Evolutionary conservation across 2,888 invertebrate genomes (phyloP).

Genomic region (Mallateleia sp.): DNA sequence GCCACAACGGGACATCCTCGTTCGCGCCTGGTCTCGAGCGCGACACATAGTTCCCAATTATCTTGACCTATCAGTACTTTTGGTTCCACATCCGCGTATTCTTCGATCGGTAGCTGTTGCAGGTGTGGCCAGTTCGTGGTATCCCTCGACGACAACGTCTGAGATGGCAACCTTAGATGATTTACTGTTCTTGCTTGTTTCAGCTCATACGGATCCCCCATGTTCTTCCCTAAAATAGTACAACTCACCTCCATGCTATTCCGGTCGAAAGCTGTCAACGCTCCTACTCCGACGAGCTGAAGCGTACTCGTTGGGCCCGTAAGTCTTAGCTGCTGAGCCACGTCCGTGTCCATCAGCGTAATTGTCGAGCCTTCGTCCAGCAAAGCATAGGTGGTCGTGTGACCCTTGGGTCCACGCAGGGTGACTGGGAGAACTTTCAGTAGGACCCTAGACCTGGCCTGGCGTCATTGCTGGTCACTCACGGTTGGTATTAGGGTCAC

Average conservation of each 20-base stretch:
- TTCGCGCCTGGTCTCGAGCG: not conserved
- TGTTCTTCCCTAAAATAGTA: too few species aligned
- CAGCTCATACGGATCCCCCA: not conserved
- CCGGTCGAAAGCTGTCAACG: too few species aligned
- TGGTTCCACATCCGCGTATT: not conserved
- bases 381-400: not conserved
- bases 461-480: too few species aligned
- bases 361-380: not conserved
- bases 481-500: too few species aligned
- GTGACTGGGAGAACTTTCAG: not conserved
- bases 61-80: not conserved
- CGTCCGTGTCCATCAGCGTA: not conserved
- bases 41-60: not conserved
- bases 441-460: too few species aligned
- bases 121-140: not conserved
- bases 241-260: too few species aligned
- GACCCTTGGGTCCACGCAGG: not conserved
- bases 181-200: not conserved
- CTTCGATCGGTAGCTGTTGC: not conserved
- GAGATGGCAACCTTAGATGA: not conserved
- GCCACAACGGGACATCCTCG: not conserved
- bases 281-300: not conserved
- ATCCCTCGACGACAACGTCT: not conserved
- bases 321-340: not conserved
- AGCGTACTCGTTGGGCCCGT: not conserved